Evolutionary conservation across 2,888 invertebrate species (phyloP).

Genomic region (Hipparchia semele): DNA sequence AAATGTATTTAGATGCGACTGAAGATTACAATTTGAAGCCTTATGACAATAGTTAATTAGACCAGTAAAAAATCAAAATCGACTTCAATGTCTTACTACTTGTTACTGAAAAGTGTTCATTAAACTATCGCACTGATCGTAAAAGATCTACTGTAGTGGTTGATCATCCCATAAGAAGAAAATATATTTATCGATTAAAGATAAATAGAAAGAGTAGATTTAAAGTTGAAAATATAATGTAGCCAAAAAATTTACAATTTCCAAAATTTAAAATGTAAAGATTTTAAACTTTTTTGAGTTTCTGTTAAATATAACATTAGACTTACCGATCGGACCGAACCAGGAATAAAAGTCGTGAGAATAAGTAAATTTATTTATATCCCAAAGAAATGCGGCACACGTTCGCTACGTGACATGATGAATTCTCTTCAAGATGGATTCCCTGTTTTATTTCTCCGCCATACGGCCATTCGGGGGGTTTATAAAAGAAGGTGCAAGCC

Average conservation of each 20-base stretch:
- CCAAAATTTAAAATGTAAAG: too few relatives aligned
- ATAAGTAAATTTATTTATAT: constrained; percentile 31
- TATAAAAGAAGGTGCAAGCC: constrained; percentile 58
- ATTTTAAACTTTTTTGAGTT: too few relatives aligned
- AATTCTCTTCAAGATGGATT: constrained; percentile 42
- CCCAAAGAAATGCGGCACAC: constrained; percentile 34
- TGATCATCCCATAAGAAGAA: too few relatives aligned
- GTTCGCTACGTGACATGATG: constrained; percentile 42
- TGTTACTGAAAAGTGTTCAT: too few relatives aligned
- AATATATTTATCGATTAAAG: too few relatives aligned
- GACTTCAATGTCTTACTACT: too few relatives aligned
- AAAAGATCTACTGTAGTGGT: background rate
- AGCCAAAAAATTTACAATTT: too few relatives aligned
- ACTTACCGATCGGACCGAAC: background rate
- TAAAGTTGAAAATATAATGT: too few relatives aligned
- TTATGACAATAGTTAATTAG: too few relatives aligned
- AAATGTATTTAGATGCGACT: background rate
- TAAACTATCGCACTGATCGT: background rate
- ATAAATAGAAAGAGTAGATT: too few relatives aligned
- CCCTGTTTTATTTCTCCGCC: constrained; percentile 55
- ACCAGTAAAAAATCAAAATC: too few relatives aligned
- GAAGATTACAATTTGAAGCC: background rate
- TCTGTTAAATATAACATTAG: background rate
- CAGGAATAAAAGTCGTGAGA: constrained; percentile 7
- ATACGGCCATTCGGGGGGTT: constrained; percentile 57